Evolutionary conservation across 1,140 invertebrate genomes (phyloP), one percentile per base, ranked within the genome.

Genomic region (Colletes gigas): DNA sequence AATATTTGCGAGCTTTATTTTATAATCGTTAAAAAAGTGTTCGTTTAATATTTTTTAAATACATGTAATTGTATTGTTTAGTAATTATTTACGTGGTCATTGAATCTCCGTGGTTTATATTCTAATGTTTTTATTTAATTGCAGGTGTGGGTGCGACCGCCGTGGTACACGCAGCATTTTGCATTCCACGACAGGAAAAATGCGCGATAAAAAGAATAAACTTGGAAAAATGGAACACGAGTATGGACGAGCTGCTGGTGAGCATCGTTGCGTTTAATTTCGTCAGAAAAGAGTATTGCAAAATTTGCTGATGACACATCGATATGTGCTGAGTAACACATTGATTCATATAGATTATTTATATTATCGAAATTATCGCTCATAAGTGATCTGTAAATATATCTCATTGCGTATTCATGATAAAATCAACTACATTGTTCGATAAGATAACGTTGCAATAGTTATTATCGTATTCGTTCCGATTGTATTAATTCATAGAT

Each of bases 191-290:
- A 41, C 96, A 97, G 87, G 98, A 99, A 93, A 98, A 98, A 94
- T 99, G 98, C 95, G 99, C 99, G 84, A 99, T 99, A 87, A 99
- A 99, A 93, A 95, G 98, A 83, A 99, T 99, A 90, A 99, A 99
- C 94, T 94, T 99, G 86, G 99, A 99, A 94, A 99, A 99, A 96
- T 99, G 98, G 97, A 99, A 99, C 93, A 99, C 99, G 7, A 99
- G 98, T 76, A 99, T 99, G 96, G 99, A 99, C 91, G 99, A 99
- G 94, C 91, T 97, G 47, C 90, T 97, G 94, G 96, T 96, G 90
- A 93, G 93, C 55, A 52, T 30, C 39, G 15, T 14, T 17, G n/a
- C 8, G 3, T 60, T n/a, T 14, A 10, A 14, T 15, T 30, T 69
- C 7, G 19, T 44, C 5, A 9, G 9, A 14, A 5, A 4, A 6